These are phyloP conservation scores for Actinemys pallida DNA, from an alignment of 2,113 vertebrate species.

Conservation along the genomic window DNA sequence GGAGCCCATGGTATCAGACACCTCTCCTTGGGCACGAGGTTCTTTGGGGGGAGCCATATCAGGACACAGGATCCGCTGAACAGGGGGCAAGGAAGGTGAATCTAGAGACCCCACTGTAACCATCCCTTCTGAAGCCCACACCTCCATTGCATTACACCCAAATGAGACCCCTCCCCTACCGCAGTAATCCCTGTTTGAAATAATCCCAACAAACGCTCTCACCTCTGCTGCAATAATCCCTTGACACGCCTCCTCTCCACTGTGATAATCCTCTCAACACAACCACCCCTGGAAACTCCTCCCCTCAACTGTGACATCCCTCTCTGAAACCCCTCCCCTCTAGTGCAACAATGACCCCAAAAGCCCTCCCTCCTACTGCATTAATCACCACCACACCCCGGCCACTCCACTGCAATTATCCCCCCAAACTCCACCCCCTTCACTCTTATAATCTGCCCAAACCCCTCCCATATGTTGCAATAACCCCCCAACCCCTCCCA, in stretches of 20 bases:
- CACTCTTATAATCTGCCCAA: neutral
- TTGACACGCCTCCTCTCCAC: neutral
- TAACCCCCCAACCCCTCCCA: too few relatives aligned
- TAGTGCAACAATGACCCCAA: neutral
- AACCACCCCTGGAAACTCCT: neutral
- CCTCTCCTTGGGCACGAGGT: fast-evolving
- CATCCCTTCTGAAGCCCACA: neutral
- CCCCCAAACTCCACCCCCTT: neutral
- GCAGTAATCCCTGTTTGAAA: fast-evolving
- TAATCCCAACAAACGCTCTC: neutral
- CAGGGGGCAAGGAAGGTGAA: neutral
- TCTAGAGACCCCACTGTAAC: neutral
- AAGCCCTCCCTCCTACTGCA: neutral
- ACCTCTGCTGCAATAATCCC: neutral
- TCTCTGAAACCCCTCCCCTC: neutral
- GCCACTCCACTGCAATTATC: neutral
- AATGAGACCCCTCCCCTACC: too few relatives aligned
- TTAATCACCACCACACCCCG: neutral
- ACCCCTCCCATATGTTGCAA: neutral
- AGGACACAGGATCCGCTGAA: constrained; percentile 20
- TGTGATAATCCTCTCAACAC: neutral
- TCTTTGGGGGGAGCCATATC: neutral
- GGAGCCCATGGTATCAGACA: fast-evolving
- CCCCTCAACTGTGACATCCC: neutral
- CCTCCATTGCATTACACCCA: neutral